Evolutionary conservation across 2,888 invertebrate genomes (phyloP), one percentile per base, ranked within the genome.

Genomic region (Laothoe populi): DNA sequence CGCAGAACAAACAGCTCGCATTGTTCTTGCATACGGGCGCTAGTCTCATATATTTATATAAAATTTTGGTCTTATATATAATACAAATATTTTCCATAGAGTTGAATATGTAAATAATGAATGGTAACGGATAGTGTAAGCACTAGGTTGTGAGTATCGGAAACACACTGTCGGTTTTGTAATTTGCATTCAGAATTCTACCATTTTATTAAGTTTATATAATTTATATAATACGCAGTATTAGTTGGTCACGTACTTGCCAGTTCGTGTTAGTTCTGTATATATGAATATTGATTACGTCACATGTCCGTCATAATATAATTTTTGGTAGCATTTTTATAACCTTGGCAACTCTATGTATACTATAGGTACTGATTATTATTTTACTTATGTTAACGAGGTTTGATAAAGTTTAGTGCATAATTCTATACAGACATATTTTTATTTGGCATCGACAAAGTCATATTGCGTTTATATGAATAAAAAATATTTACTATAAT

Each of bases 221-320:
- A 80, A 86, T 87, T 88, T 87, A 86, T 44, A 44, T 44, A 44
- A 44, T 85, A 86, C 86, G 84, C 92, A 92, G 92, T 91, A 91
- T 92, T 91, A 90, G 79, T 83, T 84, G 84, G 83, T 44, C 44
- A 44, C 19, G 44, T 19, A 87, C 90, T 91, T 92, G 92, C 92
- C 92, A 89, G 87, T 87, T 84, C 79, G 77, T 75, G 69, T 81
- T 75, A 75, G 75, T 71, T 84, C 83, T 81, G 79, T 75, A 64
- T 88, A 87, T 88, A 88, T n/a, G n/a, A n/a, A 77, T 88, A 88
- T n/a, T 87, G 76, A 71, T 75, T 76, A 73, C 63, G 70, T 70
- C 71, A 73, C 74, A 77, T 70, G 61, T 67, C 69, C 69, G 75
- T 82, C 79, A 77, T 82, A 82, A 84, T 83, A 82, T 79, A 73